Percentiles rank a stretch among this genome's conserved stretches.
phyloP scores from a whole-genome alignment of 2,888 invertebrate genomes.

The Meliscaeva auricollis region DNA sequence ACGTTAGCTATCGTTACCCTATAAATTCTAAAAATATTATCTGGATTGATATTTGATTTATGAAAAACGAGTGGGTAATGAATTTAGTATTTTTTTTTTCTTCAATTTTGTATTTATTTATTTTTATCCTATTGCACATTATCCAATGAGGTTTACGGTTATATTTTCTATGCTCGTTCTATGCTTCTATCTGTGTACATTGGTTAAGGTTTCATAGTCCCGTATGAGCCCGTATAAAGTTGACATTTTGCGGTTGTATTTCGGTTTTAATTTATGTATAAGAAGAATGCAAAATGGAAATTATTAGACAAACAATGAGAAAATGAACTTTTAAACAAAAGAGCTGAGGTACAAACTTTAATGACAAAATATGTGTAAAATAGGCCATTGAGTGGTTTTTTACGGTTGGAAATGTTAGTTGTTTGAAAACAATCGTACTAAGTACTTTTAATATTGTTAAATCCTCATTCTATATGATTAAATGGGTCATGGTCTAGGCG shows the following conservation, averaged over 20 bases:
- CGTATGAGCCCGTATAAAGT: slow-evolving; percentile 61
- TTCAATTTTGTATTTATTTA: slow-evolving; percentile 9
- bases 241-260: slow-evolving; percentile 52
- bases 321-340: slow-evolving; percentile 28
- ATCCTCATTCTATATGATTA: neutral
- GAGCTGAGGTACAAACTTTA: slow-evolving; percentile 25
- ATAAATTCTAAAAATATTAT: slow-evolving; percentile 74
- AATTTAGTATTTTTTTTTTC: slow-evolving; percentile 47
- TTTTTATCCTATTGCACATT: slow-evolving; percentile 41
- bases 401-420: too few relatives aligned
- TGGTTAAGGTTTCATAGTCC: slow-evolving; percentile 36
- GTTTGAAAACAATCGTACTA: neutral
- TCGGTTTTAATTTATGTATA: slow-evolving; percentile 56
- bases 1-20: slow-evolving; percentile 67
- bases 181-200: neutral
- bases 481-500: slow-evolving; percentile 20
- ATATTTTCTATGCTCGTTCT: slow-evolving; percentile 40
- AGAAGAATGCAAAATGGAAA: slow-evolving; percentile 27
- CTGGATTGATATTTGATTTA: slow-evolving; percentile 76
- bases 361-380: neutral
- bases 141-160: slow-evolving; percentile 64
- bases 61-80: slow-evolving; percentile 74
- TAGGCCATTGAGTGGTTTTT: neutral
- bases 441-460: neutral
- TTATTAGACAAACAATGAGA: slow-evolving; percentile 3